Conservation (phyloP, 2,113 vertebrate species). For the Morone saxatilis region DNA sequence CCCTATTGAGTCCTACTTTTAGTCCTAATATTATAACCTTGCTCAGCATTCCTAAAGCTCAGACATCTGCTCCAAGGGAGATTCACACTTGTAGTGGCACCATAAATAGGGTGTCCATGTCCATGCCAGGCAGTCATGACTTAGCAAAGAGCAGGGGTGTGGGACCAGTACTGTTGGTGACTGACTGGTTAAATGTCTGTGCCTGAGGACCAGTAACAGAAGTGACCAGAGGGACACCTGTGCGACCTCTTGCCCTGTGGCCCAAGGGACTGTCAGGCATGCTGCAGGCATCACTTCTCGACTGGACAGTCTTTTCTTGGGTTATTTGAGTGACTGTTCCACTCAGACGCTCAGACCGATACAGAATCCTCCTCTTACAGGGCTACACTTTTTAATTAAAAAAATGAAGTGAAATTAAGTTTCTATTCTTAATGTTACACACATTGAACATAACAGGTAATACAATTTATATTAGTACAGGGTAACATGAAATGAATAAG, state of each 20-base stretch:
- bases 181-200: constrained; percentile 23
- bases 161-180: constrained; percentile 15
- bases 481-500: no score
- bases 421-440: no score
- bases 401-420: no score
- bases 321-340: constrained; percentile 16
- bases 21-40: constrained; percentile 37
- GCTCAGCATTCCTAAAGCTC: constrained; percentile 59
- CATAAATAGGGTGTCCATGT: constrained; percentile 70
- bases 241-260: constrained; percentile 63
- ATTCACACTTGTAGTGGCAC: constrained; percentile 41
- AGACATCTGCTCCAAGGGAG: constrained; percentile 67
- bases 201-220: constrained; percentile 41
- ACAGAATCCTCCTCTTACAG: background rate
- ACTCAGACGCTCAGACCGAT: background rate
- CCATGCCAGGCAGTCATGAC: constrained; percentile 64
- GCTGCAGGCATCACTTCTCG: background rate
- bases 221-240: constrained; percentile 68
- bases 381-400: background rate
- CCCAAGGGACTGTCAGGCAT: constrained; percentile 25
- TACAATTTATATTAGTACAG: no score
- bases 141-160: constrained; percentile 58
- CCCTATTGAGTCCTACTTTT: constrained; percentile 4
- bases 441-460: no score
- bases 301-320: constrained; percentile 17